Base-by-base conservation (phyloP, 2,113 vertebrate genomes). In the Poicephalus gulielmi region DNA sequence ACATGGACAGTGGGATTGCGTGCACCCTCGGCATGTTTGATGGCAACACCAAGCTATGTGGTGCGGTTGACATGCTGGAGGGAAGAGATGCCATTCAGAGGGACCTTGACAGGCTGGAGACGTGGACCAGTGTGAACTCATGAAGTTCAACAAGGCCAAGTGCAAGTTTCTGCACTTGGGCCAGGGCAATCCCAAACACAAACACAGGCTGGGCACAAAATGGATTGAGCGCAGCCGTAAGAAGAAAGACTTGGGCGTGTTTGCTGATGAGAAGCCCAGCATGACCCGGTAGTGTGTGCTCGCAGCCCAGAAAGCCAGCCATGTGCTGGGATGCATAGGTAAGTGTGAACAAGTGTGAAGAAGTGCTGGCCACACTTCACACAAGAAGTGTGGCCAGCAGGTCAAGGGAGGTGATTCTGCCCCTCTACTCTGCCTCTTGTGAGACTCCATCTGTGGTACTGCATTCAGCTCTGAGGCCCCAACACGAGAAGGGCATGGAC, bases 1-100 rank as follows among this genome's bases (percentile, higher is more conserved):
- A 18, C 16, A 14, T 2, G 13, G 30, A 11, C 33, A 41, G 33
- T 52, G 59, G 19, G 13, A 17, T 30, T 2, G 0, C 30, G 33
- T 4, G 33, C 50, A 73, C 11, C 19, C 17, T 17, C 50, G 46
- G 81, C 0, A 2, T 28, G 33, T 80, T 52, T 67, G 33, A 35
- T 1, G 0, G 6, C 23, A 73, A 19, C 73, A 64, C 66, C 41
- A 28, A 70, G 41, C 66, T 7, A 2, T 16, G 17, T 16, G 1
- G 20, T 16, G 62, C 44, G 17, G 12, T 8, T 2, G 4, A 4
- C 41, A 28, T 14, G 2, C 17, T 2, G 1, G 31, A 90, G 57
- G 49, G 64, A 43, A 9, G 55, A 30, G 41, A 11, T 63, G 55
- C 41, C 55, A 49, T 49, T 47, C 64, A 18, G 19, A 55, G 80